Conservation (phyloP, 2,888 invertebrate species). For the Rhorus exstirpatorius region DNA sequence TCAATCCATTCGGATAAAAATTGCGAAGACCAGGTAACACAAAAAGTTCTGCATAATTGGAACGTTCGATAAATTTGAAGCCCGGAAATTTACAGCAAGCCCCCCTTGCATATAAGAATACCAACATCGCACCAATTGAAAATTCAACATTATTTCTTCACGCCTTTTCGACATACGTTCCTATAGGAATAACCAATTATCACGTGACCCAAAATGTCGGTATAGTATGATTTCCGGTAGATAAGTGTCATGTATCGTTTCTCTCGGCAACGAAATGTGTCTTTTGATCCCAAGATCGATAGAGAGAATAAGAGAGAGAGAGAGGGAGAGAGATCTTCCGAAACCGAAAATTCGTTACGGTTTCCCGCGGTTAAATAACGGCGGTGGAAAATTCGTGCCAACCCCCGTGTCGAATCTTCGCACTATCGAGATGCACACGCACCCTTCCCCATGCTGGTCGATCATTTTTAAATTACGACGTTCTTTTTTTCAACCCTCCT, state of each 20-base stretch:
- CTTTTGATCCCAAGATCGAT: slow-evolving; percentile 10
- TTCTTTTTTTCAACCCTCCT: slow-evolving; percentile 30
- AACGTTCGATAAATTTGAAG: not conserved
- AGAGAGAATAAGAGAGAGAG: no score
- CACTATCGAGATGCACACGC: slow-evolving; percentile 43
- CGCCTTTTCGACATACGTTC: slow-evolving; percentile 1
- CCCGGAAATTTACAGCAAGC: not conserved
- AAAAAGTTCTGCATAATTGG: not conserved
- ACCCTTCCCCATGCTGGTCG: slow-evolving; percentile 59
- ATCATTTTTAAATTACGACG: slow-evolving; percentile 69
- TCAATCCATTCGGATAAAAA: no score
- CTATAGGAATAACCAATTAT: slow-evolving; percentile 23
- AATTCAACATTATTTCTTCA: slow-evolving; percentile 20
- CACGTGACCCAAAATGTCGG: not conserved
- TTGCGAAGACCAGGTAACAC: not conserved
- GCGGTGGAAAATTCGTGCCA: slow-evolving; percentile 56
- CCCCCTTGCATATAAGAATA: not conserved
- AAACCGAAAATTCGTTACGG: slow-evolving; percentile 56
- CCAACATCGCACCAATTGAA: slow-evolving; percentile 11
- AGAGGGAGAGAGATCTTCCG: slow-evolving; percentile 13
- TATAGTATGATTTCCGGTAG: slow-evolving; percentile 3
- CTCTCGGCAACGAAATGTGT: slow-evolving; percentile 17
- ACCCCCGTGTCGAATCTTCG: slow-evolving; percentile 59
- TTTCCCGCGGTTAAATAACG: slow-evolving; percentile 45
- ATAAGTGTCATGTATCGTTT: slow-evolving; percentile 5